Conservation (phyloP, 2,797 vertebrate species). For the Acomys russatus region DNA sequence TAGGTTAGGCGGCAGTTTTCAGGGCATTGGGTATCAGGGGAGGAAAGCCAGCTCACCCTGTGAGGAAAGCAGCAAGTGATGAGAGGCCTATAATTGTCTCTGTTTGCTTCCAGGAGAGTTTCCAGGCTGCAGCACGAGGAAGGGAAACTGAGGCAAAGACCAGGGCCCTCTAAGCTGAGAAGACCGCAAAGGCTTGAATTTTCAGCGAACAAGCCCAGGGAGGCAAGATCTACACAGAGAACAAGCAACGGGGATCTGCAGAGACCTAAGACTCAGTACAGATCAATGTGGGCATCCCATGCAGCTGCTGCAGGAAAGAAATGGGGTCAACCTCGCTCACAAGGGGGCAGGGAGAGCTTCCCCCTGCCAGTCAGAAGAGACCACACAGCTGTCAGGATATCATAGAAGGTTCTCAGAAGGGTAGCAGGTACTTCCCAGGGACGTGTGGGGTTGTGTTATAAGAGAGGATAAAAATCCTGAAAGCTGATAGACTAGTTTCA, state of each 20-base stretch:
- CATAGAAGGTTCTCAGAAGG: rapidly evolving
- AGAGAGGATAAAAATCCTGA: background rate
- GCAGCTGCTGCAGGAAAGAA: background rate
- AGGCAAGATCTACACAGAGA: background rate
- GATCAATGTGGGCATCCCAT: background rate
- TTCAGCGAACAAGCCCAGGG: background rate
- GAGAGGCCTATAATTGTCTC: background rate
- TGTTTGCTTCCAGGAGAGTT: background rate
- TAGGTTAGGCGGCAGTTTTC: background rate
- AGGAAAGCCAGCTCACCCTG: background rate
- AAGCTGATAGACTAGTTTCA: background rate
- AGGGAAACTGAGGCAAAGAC: background rate
- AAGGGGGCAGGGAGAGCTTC: background rate
- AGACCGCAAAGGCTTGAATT: background rate
- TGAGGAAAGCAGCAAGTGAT: background rate
- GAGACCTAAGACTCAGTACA: background rate
- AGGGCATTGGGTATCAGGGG: background rate
- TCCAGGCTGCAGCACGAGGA: background rate
- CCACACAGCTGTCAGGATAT: rapidly evolving
- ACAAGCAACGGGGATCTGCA: too few species aligned
- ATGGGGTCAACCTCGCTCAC: background rate
- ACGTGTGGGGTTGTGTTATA: rapidly evolving
- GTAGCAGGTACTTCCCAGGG: too few species aligned
- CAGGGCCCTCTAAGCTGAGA: background rate
- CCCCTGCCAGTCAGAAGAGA: background rate